Conservation (phyloP, 2,888 invertebrate genomes). For the Zygaena filipendulae region DNA sequence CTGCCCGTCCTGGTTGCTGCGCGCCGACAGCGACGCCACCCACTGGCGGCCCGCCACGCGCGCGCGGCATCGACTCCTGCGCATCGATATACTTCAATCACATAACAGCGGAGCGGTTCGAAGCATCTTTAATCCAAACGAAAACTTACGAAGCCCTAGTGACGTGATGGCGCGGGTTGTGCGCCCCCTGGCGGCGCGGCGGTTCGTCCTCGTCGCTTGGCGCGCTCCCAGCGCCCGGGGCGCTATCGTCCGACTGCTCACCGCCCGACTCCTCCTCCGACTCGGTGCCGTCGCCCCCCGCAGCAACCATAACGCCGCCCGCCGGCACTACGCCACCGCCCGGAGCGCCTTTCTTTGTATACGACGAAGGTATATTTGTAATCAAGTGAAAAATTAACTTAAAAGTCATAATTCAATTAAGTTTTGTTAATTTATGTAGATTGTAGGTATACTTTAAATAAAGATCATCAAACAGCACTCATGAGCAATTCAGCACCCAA, state of each 20-base stretch:
- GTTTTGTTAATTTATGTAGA: too few species aligned
- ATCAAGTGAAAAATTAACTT: too few species aligned
- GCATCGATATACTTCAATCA: too few species aligned
- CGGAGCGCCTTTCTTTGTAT: constrained; percentile 50
- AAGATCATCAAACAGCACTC: too few species aligned
- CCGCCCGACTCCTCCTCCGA: constrained; percentile 27
- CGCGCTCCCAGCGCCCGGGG: constrained; percentile 42
- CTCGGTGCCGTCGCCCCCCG: constrained; percentile 29
- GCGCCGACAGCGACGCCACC: constrained; percentile 79
- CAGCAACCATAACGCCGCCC: too few species aligned
- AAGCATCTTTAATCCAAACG: not conserved
- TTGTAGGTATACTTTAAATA: too few species aligned
- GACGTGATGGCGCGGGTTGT: constrained; percentile 13
- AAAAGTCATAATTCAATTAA: constrained; percentile 1
- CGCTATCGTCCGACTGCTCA: constrained; percentile 32
- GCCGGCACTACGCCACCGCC: constrained; percentile 28
- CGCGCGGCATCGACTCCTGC: too few species aligned
- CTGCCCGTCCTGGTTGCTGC: constrained; percentile 90
- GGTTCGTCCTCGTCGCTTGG: constrained; percentile 44
- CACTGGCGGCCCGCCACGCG: constrained; percentile 73
- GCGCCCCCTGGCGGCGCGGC: constrained; percentile 14
- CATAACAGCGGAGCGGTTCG: not conserved
- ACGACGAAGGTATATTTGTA: constrained; percentile 13
- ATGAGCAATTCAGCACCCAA: too few species aligned
- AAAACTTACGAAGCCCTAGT: constrained; percentile 15